Evolutionary conservation across 1,140 invertebrate species (phyloP), one percentile per base, ranked within the genome.

Genomic region (Listronotus oregonensis): DNA sequence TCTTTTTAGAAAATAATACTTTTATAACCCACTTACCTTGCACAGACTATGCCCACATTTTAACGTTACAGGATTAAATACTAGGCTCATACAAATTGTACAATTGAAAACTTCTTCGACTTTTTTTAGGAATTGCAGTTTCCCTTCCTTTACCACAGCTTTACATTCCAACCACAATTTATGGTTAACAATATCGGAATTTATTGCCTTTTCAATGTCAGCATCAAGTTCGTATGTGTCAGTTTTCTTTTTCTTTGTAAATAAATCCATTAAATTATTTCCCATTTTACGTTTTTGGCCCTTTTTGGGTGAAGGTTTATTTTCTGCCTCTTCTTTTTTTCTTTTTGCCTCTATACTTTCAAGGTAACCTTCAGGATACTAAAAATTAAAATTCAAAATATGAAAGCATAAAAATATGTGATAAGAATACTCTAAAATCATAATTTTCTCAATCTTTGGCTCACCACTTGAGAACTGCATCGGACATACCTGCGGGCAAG

Each of bases 41-140:
- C 92, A 95, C 62, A 93, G 86, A 73, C 91, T 94, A 73, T 95
- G 93, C 44, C 78, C 75, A 69, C 92, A 94, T 5, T 82, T 78
- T 3, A 89, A 90, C 0, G 92, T 93, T 3, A 94, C 80, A 0
- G 92, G 92, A 64, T 86, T 82, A 55, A 80, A 86, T 0, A 89
- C 86, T 5, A 94, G 67, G 50, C 91, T 89, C 76, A 92, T 89
- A 74, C 93, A 95, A 69, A 91, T 93, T 40, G 90, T 88, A 74
- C 93, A 95, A 1, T 83, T 82, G 77, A 94, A 94, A 27, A 81
- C 70, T 74, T 89, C 85, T 66, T 86, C 83, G 3, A 92, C 83
- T 70, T 86, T 85, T 21, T 83, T 82, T 12, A 90, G 78, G 72
- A 91, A 90, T 67, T 83, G 81, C 76, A 80, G 70, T 82, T 87